These are phyloP conservation scores for Poeciliopsis paucimaculata DNA, from an alignment of 2,797 vertebrate species.

Conservation along the genomic window DNA sequence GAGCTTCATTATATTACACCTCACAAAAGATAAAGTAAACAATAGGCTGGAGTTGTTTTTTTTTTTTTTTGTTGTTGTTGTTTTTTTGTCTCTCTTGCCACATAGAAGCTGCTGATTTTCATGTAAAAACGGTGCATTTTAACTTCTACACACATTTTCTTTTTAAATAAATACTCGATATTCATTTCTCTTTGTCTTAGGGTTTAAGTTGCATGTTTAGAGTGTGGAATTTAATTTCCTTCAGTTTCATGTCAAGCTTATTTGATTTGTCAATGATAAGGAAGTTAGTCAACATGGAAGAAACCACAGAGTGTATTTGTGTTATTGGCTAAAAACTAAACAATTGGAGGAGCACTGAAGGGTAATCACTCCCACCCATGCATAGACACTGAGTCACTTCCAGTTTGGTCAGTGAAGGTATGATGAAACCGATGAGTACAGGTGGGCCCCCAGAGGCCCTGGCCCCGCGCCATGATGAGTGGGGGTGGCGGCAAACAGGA, in stretches of 20 bases:
- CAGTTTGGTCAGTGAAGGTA: conserved; percentile 49
- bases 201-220: background rate
- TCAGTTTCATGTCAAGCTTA: background rate
- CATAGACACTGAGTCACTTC: conserved; percentile 24
- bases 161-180: background rate
- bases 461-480: conserved; percentile 32
- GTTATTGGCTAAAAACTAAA: background rate
- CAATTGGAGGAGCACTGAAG: background rate
- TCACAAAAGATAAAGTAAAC: conserved; percentile 17
- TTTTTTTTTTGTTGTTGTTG: no score
- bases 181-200: background rate
- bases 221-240: background rate
- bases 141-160: background rate
- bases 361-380: background rate
- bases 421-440: conserved; percentile 47
- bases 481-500: conserved; percentile 43
- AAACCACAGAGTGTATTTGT: background rate
- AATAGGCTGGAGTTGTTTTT: conserved; percentile 21
- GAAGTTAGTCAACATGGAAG: background rate
- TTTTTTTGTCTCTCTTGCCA: conserved; percentile 8
- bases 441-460: conserved; percentile 62
- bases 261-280: background rate
- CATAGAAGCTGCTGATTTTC: no score
- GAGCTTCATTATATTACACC: conserved; percentile 69
- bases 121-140: background rate